These are phyloP conservation scores for Pseudorhiza aurosa DNA, from an alignment of 30 jellyfish, hydroid and myxozoan species.

Conservation along the genomic window DNA sequence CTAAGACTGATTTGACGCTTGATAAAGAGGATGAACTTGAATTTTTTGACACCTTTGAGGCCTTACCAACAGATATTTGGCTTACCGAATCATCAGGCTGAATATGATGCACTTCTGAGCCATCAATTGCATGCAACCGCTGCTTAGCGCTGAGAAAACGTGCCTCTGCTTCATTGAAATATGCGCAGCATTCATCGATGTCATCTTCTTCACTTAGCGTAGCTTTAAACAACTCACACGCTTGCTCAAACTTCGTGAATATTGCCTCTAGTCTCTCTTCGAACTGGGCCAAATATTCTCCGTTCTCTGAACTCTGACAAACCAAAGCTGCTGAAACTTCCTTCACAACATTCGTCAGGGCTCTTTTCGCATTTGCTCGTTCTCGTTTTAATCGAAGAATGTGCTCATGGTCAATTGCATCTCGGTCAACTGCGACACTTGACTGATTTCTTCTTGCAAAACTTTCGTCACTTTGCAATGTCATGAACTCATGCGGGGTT, in stretches of 20 bases:
- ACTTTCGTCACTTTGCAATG: too few relatives aligned
- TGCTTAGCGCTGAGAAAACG: constrained; percentile 7
- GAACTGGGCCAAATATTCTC: constrained; percentile 36
- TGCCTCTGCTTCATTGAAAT: constrained; percentile 20
- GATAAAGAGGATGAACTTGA: constrained; percentile 4
- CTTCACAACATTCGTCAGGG: constrained; percentile 48
- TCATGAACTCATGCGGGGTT: too few relatives aligned
- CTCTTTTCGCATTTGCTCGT: constrained; percentile 50
- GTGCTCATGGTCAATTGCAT: too few relatives aligned
- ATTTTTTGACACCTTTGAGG: not conserved
- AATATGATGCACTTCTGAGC: not conserved
- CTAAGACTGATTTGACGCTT: constrained; percentile 27
- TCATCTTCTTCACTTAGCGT: constrained; percentile 14
- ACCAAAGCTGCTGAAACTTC: constrained; percentile 46
- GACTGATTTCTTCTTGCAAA: too few relatives aligned
- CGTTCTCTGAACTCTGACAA: constrained; percentile 42
- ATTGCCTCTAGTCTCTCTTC: constrained; percentile 22
- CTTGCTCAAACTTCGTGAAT: constrained; percentile 11
- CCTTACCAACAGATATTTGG: constrained; percentile 3
- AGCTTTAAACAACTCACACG: constrained; percentile 15
- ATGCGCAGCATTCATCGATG: constrained; percentile 29
- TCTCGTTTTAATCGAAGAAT: constrained; percentile 38
- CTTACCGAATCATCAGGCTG: constrained; percentile 23
- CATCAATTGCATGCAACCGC: constrained; percentile 7
- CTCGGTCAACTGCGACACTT: too few relatives aligned